Evolutionary conservation across 2,888 invertebrate genomes (phyloP).

Genomic region (Malachius bipustulatus): DNA sequence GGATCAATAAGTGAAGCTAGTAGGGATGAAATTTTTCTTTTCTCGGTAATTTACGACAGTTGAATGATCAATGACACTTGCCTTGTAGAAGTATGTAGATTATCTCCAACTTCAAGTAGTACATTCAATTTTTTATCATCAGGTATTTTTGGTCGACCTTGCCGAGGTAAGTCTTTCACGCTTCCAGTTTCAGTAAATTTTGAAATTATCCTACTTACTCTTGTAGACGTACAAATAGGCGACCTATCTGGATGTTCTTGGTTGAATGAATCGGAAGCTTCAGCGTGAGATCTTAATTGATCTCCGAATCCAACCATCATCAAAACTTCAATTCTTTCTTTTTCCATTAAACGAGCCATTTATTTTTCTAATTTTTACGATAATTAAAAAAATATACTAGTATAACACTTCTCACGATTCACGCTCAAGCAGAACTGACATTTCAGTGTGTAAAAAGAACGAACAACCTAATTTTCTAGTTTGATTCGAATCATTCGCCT

Average conservation of each 20-base stretch:
- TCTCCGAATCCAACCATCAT: no score
- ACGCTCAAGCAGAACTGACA: no score
- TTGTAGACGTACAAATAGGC: constrained; percentile 1
- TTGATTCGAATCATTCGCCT: no score
- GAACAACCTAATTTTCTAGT: no score
- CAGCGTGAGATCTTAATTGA: constrained; percentile 2
- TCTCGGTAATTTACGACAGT: not conserved
- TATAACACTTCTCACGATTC: no score
- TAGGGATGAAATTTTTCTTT: not conserved
- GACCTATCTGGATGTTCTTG: no score
- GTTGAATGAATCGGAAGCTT: not conserved
- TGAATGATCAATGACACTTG: not conserved
- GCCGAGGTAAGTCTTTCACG: not conserved
- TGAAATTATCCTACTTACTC: constrained; percentile 1
- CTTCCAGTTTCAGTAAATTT: not conserved
- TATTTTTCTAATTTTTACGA: no score
- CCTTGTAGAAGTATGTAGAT: constrained; percentile 1
- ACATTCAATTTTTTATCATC: not conserved
- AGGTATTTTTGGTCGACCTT: constrained; percentile 1
- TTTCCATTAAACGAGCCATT: no score
- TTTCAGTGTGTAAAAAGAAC: no score
- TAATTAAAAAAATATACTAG: no score
- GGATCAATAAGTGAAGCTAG: not conserved
- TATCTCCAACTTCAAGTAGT: constrained; percentile 1
- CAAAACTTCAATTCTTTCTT: no score